These are phyloP conservation scores for Dromas ardeola DNA, from an alignment of 2,113 vertebrate genomes.

Conservation along the genomic window DNA sequence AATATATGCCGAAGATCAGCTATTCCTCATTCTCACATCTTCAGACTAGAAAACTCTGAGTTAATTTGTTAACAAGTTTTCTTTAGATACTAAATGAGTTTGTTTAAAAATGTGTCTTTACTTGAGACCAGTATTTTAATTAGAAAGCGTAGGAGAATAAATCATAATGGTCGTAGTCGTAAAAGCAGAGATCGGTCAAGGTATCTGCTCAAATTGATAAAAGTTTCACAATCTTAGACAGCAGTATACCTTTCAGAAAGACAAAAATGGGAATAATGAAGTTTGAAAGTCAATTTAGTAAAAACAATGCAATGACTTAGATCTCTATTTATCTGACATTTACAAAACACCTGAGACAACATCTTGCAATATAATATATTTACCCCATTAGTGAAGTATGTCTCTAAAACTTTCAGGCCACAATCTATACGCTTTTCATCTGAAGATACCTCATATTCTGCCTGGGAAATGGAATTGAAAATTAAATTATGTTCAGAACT, in stretches of 20 bases:
- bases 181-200: neutral
- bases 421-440: constrained; percentile 84
- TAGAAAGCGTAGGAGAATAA: neutral
- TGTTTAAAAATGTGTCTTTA: neutral
- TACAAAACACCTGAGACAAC: neutral
- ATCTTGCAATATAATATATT: constrained; percentile 13
- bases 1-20: neutral
- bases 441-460: constrained; percentile 85
- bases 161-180: neutral
- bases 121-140: neutral
- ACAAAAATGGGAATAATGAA: neutral
- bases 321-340: neutral
- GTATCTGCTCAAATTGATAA: neutral
- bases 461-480: constrained; percentile 63
- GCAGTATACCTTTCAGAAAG: neutral
- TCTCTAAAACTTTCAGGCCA: constrained; percentile 83
- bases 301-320: neutral
- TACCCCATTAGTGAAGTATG: constrained; percentile 87
- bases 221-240: neutral
- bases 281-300: neutral
- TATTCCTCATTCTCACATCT: neutral
- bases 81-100: neutral
- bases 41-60: neutral
- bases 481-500: neutral
- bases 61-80: neutral